Base-by-base conservation (phyloP, 1,140 invertebrate genomes). In the Adelges cooleyi region DNA sequence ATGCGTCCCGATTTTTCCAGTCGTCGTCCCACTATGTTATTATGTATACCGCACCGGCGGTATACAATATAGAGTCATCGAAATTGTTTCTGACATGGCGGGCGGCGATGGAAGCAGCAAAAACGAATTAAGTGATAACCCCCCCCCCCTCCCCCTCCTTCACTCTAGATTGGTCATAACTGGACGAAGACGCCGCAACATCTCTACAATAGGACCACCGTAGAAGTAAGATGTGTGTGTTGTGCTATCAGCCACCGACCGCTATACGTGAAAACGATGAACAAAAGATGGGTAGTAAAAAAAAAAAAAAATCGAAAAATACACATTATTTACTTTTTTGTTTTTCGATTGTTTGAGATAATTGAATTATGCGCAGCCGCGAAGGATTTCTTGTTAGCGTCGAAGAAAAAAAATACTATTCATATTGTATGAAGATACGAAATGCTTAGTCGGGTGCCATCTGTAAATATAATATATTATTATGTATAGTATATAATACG, bases 91-190 rank as follows among this genome's bases (percentile, higher is more conserved):
- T 18, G 23, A 44, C 40, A 40, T 11, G 42, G 42, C 42, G 53
- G 18, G 33, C 23, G 9, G 51, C 20, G 51, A 29, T 29, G 51
- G 52, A 6, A 33, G 52, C 52, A 22, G 53, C 22, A 18, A 44
- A 42, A 48, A 48, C 56, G 56, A 62, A 62, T 62, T 59, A 48
- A 46, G 17, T 27, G 56, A 62, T 48, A 62, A 33, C 56, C 42
- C 42, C 42, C 42, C 56, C 40, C n/a, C n/a, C n/a, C n/a, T n/a
- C n/a, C n/a, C n/a, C n/a, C n/a, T n/a, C n/a, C n/a, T n/a, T n/a
- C n/a, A n/a, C n/a, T n/a, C n/a, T n/a, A 40, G 56, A 62, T 62
- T 15, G 56, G 54, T 44, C 56, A 25, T 62, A 62, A 48, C 56
- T 22, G 54, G 54, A 44, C 54, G 54, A 36, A 36, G 54, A 29